These are phyloP conservation scores for Atrina japonica DNA, from an alignment of 2,888 invertebrate species.

Conservation along the genomic window DNA sequence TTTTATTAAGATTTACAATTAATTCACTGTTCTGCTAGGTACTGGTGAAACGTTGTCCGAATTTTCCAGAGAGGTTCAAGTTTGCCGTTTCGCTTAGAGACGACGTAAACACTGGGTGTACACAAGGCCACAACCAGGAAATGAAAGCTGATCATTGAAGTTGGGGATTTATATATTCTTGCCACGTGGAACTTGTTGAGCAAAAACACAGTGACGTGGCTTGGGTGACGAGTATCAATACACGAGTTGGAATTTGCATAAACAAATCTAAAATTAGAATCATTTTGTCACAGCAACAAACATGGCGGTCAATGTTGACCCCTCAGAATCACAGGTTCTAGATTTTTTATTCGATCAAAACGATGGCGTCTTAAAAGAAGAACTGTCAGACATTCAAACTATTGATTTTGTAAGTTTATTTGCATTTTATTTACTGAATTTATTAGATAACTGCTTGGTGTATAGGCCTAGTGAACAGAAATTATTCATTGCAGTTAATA, in stretches of 20 bases:
- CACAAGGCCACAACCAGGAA: not conserved
- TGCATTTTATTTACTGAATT: no score
- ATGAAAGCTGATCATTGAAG: not conserved
- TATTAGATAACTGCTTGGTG: no score
- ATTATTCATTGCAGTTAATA: no score
- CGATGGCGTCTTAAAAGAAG: constrained; percentile 65
- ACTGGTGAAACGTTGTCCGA: no score
- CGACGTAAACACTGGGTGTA: no score
- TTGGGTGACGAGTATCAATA: constrained; percentile 19
- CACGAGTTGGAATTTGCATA: constrained; percentile 2
- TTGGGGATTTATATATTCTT: no score
- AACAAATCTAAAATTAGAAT: constrained; percentile 25
- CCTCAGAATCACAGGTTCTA: constrained; percentile 62
- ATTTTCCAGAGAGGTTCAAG: no score
- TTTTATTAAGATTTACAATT: no score
- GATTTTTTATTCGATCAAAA: constrained; percentile 73
- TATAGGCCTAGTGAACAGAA: no score
- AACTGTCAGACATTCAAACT: constrained; percentile 55
- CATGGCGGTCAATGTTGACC: constrained; percentile 40
- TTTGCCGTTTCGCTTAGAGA: no score
- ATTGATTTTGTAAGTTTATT: constrained; percentile 62
- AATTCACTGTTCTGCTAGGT: no score
- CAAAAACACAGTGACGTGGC: constrained; percentile 27
- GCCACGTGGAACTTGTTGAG: constrained; percentile 15
- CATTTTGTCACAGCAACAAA: constrained; percentile 20